These are phyloP conservation scores for Xiphophorus birchmanni DNA, from an alignment of 2,797 vertebrate species.

Conservation along the genomic window DNA sequence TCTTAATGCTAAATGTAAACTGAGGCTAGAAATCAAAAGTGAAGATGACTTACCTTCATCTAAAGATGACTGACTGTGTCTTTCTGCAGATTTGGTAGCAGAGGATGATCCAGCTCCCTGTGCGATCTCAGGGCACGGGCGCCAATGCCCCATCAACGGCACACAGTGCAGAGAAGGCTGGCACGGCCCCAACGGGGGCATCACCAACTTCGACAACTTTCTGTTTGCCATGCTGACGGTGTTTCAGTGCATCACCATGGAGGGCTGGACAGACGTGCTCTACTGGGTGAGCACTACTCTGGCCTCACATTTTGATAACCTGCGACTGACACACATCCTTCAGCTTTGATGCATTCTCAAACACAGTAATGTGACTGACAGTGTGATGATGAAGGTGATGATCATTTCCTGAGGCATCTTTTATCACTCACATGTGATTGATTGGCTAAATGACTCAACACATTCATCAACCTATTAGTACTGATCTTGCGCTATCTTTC, in stretches of 20 bases:
- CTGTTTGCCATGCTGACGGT: conserved; percentile 98
- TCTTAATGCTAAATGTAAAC: not conserved
- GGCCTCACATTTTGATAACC: conserved; percentile 24
- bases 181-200: conserved; percentile 96
- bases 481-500: conserved; percentile 16
- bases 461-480: conserved; percentile 32
- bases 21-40: not conserved
- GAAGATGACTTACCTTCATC: not conserved
- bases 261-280: conserved; percentile 98
- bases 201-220: conserved; percentile 99
- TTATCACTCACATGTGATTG: conserved; percentile 55
- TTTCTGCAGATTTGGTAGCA: conserved; percentile 81
- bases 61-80: not conserved
- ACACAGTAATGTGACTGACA: conserved; percentile 53
- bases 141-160: conserved; percentile 91
- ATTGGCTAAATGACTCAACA: conserved; percentile 53
- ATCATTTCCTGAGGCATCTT: conserved; percentile 57
- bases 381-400: conserved; percentile 54
- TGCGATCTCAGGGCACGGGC: conserved; percentile 96
- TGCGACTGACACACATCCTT: conserved; percentile 42
- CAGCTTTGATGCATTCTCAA: conserved; percentile 33
- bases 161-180: conserved; percentile 94
- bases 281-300: conserved; percentile 90
- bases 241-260: conserved; percentile 99
- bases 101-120: conserved; percentile 97